Base-by-base conservation (phyloP, 2,888 invertebrate genomes). In the Oconnorella tubifera region DNA sequence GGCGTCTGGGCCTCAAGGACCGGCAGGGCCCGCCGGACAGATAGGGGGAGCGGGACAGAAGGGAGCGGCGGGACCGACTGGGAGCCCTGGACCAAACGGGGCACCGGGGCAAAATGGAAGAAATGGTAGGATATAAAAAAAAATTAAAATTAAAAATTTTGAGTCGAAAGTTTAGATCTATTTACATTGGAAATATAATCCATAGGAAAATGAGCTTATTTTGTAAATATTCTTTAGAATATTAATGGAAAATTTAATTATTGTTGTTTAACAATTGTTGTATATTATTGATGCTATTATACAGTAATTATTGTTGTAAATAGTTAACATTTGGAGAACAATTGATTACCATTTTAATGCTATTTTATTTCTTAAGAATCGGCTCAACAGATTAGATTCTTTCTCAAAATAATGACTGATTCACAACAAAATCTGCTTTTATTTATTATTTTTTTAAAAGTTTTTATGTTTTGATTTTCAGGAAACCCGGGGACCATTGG, bases 61-160 rank as follows among this genome's bases (percentile, higher is more conserved):
- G 4, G 63, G 63, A 59, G 27, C 19, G n/a, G 31, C 61, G 2
- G 70, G 70, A 61, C 50, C 33, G 28, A 33, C 57, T 23, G 70
- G 70, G 58, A 49, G n/a, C 23, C 29, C 33, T 28, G 70, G 70
- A 29, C 65, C 58, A 50, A 50, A 50, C 32, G 70, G 70, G 50
- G 59, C 55, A n/a, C 55, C 51, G 23, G 64, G 66, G 49, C 56
- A 53, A 14, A 28, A 28, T 29, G 65, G 65, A 27, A 29, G 19
- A 2, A n/a, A n/a, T n/a, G n/a, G n/a, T n/a, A n/a, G n/a, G n/a
- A n/a, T n/a, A n/a, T n/a, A n/a, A n/a, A n/a, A n/a, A 40, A 40
- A 14, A 40, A 14, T 40, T 14, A 14, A 40, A 19, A 40, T 14
- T 19, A 10, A 40, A 19, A 40, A 40, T 40, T 40, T 14, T 40